Conservation (phyloP, 1,140 invertebrate genomes). For the Diabrotica undecimpunctata region DNA sequence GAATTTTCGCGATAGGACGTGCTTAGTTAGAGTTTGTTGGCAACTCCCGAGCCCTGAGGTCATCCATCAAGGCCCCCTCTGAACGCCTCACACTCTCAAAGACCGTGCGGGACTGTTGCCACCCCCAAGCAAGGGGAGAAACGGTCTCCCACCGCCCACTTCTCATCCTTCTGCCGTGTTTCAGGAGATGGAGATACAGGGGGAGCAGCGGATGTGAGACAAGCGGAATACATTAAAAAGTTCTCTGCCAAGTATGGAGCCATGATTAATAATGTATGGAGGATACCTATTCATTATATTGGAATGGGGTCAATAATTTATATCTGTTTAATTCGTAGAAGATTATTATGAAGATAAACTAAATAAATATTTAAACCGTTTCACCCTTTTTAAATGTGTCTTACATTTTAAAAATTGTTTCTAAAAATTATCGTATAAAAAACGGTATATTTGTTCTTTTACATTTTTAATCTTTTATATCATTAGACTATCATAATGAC, state of each 20-base stretch:
- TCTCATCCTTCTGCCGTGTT: constrained; percentile 30
- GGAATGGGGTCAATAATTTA: constrained; percentile 37
- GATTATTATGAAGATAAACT: background rate
- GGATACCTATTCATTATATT: constrained; percentile 29
- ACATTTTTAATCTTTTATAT: no score
- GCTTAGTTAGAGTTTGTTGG: constrained; percentile 19
- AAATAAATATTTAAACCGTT: no score
- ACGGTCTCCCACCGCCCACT: constrained; percentile 32
- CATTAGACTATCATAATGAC: no score
- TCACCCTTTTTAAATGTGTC: no score
- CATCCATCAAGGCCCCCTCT: constrained; percentile 41
- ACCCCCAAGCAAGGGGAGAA: constrained; percentile 35
- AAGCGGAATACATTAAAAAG: constrained; percentile 41
- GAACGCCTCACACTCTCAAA: constrained; percentile 36
- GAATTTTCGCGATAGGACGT: constrained; percentile 32
- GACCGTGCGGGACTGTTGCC: constrained; percentile 32
- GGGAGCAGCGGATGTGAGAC: constrained; percentile 24
- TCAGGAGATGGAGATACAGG: constrained; percentile 13
- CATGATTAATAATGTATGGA: constrained; percentile 31
- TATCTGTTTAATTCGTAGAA: background rate
- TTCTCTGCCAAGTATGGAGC: constrained; percentile 32
- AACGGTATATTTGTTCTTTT: no score
- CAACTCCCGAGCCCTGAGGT: constrained; percentile 39
- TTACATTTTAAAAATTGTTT: no score
- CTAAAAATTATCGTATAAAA: no score